Evolutionary conservation across 2,888 invertebrate species (phyloP), one percentile per base, ranked within the genome.

Genomic region (Lithophane leautieri): DNA sequence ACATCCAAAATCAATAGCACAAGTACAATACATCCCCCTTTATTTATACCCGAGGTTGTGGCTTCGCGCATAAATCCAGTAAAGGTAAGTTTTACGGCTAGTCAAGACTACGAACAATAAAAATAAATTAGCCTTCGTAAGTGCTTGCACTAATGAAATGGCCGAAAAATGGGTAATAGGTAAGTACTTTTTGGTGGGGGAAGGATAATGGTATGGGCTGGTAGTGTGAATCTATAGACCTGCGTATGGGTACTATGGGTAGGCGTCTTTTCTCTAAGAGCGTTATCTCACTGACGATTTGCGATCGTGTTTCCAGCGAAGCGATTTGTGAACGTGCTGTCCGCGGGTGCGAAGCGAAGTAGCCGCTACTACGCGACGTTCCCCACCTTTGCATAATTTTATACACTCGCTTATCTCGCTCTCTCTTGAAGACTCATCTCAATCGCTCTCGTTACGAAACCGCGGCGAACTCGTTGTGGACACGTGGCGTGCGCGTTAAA

Each of bases 141-240:
- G 88, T 86, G 87, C 76, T 74, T 79, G 85, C 58, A 66, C 76
- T 87, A 87, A 87, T 88, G 88, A 87, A 87, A 87, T 84, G 86
- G 66, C 73, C 79, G 81, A 88, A 88, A 84, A 83, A 75, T 86
- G 79, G 65, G 56, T 42, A 78, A 74, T 78, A 74, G 52, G 63
- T 52, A 50, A 42, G 68, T 65, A 54, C 50, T 60, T 56, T 66
- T 67, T 66, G 69, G 69, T 60, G 34, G 62, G 34, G 58, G 58
- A 47, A 7, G 54, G n/a, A 11, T 62, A 76, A 71, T 61, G 65
- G 65, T 65, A 44, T 14, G 50, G 40, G 25, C 16, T 28, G 16
- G 22, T 56, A 12, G 34, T 52, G 28, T 50, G 7, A 25, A 42
- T 34, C 62, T 52, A 44, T 75, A 25, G 25, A 11, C 56, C 25